phyloP scores from a whole-genome alignment of 2,888 invertebrate species.

The Luperina nickerlii region DNA sequence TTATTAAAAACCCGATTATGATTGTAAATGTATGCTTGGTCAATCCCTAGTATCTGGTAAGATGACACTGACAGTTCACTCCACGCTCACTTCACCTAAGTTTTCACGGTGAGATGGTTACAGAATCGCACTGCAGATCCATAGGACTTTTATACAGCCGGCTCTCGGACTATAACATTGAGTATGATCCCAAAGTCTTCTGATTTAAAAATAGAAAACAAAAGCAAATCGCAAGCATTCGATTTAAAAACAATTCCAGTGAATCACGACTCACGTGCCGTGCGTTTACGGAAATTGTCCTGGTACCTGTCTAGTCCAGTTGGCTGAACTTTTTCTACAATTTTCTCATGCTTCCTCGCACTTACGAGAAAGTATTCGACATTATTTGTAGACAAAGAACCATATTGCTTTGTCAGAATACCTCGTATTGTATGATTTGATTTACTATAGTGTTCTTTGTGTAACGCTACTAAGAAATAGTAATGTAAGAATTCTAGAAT shows the following conservation, averaged over 20 bases:
- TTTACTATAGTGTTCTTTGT: constrained; percentile 30
- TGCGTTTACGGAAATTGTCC: constrained; percentile 22
- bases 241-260: constrained; percentile 9
- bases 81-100: too few species aligned
- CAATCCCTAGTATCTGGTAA: too few species aligned
- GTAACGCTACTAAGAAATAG: constrained; percentile 10
- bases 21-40: too few species aligned
- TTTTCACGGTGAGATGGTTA: too few species aligned
- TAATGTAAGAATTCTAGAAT: constrained; percentile 3
- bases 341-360: constrained; percentile 18
- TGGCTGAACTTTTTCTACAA: constrained; percentile 27
- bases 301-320: constrained; percentile 15
- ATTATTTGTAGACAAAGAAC: constrained; percentile 45
- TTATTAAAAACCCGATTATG: too few species aligned
- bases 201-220: not conserved
- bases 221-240: not conserved
- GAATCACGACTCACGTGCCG: not conserved
- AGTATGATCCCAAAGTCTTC: not conserved
- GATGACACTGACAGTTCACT: too few species aligned
- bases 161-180: too few species aligned
- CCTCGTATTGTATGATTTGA: constrained; percentile 23
- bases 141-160: too few species aligned
- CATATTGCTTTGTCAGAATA: constrained; percentile 50
- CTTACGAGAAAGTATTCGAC: constrained; percentile 30
- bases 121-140: too few species aligned